Base-by-base conservation (phyloP, 2,888 invertebrate genomes). In the Lutraria lutraria region DNA sequence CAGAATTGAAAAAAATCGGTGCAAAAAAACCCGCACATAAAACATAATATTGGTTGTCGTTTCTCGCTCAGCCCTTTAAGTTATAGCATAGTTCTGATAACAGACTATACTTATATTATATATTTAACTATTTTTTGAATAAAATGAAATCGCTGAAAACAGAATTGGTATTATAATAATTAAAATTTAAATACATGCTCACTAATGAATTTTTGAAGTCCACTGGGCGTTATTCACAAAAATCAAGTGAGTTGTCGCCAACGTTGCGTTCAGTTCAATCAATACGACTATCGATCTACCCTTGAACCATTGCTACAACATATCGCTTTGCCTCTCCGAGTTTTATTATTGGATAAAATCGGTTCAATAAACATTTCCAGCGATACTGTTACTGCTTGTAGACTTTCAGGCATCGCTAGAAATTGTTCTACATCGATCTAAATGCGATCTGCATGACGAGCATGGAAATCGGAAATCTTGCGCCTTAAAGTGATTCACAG, bases 331-430 rank as follows among this genome's bases (percentile, higher is more conserved):
- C 34, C 31, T 19, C 31, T 19, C 76, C 8, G 76, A 34, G 76
- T 76, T 76, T 76, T 76, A 76, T 31, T 76, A 76, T 31, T 76
- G 76, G 76, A 76, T 16, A 0, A 34, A 19, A 76, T 76, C 25
- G 34, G 76, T 76, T 76, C 76, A 34, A 76, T 76, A 76, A 34
- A 8, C 34, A 34, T 31, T 34, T 6, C 34, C 16, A 34, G 34
- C 2, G 29, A 25, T 31, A 31, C 25, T 76, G 76, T 76, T 34
- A 31, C 25, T 68, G 25, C 63, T 68, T n/a, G 25, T 68, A 68
- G 63, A 68, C 63, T 25, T 68, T 68, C 63, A 3, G 63, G 63
- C 63, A 68, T 68, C 63, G 25, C 25, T 12, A 25, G 63, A 68
- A 68, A 68, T 68, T 25, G n/a, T 68, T 13, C n/a, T 25, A 12